Conservation (phyloP, 2,797 vertebrate genomes). For the Clarias pachynema region DNA sequence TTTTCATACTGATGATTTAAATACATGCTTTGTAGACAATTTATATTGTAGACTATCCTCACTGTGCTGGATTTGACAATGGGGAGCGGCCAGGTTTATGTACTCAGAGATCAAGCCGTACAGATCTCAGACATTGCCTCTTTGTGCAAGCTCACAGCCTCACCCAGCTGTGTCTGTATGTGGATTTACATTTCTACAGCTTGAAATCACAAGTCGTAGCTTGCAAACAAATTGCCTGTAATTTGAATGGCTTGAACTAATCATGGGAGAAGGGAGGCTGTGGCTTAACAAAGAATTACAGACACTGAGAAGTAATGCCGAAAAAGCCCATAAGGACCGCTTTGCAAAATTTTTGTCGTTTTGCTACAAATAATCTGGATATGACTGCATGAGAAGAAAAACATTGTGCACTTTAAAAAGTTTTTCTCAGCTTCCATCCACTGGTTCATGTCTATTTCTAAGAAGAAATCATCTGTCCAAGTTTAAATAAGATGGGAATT, state of each 20-base stretch:
- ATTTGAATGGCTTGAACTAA: constrained; percentile 38
- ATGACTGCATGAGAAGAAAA: constrained; percentile 4
- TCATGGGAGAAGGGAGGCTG: constrained; percentile 30
- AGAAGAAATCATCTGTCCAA: background rate
- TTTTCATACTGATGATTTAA: constrained; percentile 39
- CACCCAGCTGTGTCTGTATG: constrained; percentile 28
- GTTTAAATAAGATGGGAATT: constrained; percentile 7
- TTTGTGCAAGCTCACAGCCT: constrained; percentile 42
- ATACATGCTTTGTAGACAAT: constrained; percentile 29
- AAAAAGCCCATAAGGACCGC: constrained; percentile 4
- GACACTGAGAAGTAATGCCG: background rate
- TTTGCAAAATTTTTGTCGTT: constrained; percentile 1
- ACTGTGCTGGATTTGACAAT: constrained; percentile 22
- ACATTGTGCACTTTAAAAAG: background rate
- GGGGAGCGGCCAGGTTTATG: constrained; percentile 34
- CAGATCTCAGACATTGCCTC: constrained; percentile 29
- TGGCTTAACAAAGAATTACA: constrained; percentile 23
- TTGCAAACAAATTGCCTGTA: constrained; percentile 44
- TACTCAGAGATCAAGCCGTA: constrained; percentile 35
- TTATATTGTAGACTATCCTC: constrained; percentile 22
- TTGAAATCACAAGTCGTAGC: constrained; percentile 50
- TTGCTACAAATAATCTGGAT: constrained; percentile 6
- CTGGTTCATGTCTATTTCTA: background rate
- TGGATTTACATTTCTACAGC: constrained; percentile 46
- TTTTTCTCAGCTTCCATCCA: background rate